Base-by-base conservation (phyloP, 2,113 vertebrate genomes). In the Saguinus midas region DNA sequence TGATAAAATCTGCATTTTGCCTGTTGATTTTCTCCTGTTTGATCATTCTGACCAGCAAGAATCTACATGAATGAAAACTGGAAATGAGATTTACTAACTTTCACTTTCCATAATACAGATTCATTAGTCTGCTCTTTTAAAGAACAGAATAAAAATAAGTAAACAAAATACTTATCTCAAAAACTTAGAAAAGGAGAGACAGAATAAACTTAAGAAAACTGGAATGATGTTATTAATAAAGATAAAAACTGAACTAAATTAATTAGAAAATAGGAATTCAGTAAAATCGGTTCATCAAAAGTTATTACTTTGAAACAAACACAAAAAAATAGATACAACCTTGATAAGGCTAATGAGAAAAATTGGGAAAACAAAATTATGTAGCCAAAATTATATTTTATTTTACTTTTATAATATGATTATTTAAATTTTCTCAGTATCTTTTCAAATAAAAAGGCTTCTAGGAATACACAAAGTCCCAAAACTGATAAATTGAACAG, bases 111-210 rank as follows among this genome's bases (percentile, higher is more conserved):
- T 83, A 86, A 82, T 35, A 88, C 37, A 93, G 10, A 78, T 25
- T 84, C 13, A 91, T 48, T 89, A 81, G 4, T 82, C 75, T 76
- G 3, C 14, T 81, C 57, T 52, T 89, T n/a, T 37, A 6, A 48
- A 91, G 81, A 72, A 79, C 70, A 91, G 27, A 95, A 88, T 57
- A 35, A 87, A 97, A 72, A 79, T 29, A 90, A 96, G 55, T 66
- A 78, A 86, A 89, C 13, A 78, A 94, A 95, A 87, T 55, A 88
- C 27, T 70, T 72, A 88, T 40, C 25, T 95, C 64, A 88, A 94
- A 91, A 58, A 45, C 3, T 76, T 35, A 80, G 57, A 80, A 94
- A 84, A 82, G 18, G 50, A 25, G 76, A 72, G n/a, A 76, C n/a
- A 78, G 14, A 27, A 43, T 89, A 93, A 93, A 79, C 35, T 64